phyloP scores from a whole-genome alignment of 2,797 vertebrate species.

The Mergus octosetaceus region DNA sequence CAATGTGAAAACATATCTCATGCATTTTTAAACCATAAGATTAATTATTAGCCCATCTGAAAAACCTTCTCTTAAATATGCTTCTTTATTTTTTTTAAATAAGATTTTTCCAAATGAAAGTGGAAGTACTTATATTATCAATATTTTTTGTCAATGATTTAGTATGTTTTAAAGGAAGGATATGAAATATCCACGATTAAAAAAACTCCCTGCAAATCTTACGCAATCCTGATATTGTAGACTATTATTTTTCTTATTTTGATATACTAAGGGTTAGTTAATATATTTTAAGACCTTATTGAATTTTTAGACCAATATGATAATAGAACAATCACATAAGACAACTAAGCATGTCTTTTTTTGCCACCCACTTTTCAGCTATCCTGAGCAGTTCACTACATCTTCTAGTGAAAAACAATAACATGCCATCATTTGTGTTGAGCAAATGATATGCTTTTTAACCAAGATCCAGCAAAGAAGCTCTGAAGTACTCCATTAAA shows the following conservation, averaged over 20 bases:
- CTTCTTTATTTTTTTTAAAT: neutral
- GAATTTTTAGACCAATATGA: neutral
- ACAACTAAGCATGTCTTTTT: neutral
- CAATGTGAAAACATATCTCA: neutral
- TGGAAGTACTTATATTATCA: neutral
- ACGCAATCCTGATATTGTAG: neutral
- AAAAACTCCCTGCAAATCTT: conserved; percentile 47
- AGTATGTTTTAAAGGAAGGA: neutral
- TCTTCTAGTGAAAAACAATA: neutral
- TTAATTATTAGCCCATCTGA: neutral
- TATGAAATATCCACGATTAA: conserved; percentile 25
- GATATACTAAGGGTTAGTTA: neutral
- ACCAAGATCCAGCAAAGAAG: conserved; percentile 21
- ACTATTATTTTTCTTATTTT: conserved; percentile 36
- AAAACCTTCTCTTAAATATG: neutral
- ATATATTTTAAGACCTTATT: neutral
- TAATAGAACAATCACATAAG: neutral
- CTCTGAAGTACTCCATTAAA: conserved; percentile 28
- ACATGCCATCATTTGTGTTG: neutral
- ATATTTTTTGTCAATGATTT: neutral
- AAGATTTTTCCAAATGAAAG: neutral
- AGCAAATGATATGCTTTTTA: conserved; percentile 5
- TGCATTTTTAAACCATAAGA: neutral
- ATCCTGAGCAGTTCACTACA: neutral
- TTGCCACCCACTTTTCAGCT: conserved; percentile 7